Conservation (phyloP, 2,888 invertebrate species). For the Phyto melanocephala region DNA sequence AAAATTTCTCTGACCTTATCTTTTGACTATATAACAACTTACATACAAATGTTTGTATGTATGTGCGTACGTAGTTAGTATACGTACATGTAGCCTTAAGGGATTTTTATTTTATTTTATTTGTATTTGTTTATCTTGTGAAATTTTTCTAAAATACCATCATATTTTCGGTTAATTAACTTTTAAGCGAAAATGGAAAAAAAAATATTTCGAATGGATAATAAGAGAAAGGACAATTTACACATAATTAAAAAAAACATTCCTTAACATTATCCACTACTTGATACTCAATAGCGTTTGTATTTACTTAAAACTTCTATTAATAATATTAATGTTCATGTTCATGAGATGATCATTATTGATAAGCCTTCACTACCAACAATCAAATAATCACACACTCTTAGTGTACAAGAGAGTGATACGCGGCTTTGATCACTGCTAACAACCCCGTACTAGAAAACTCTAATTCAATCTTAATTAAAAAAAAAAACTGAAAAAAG, state of each 20-base stretch:
- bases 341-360: constrained; percentile 49
- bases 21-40: constrained; percentile 48
- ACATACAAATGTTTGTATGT: not conserved
- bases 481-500: constrained; percentile 42
- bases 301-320: constrained; percentile 20
- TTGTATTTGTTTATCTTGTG: not conserved
- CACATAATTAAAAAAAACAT: constrained; percentile 72
- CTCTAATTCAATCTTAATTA: constrained; percentile 33
- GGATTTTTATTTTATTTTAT: constrained; percentile 30
- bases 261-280: constrained; percentile 67
- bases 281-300: constrained; percentile 3
- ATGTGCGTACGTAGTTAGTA: no score
- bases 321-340: constrained; percentile 28
- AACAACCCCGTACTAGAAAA: constrained; percentile 18
- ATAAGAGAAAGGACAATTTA: constrained; percentile 56
- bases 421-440: constrained; percentile 22
- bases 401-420: constrained; percentile 7
- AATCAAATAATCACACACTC: constrained; percentile 29
- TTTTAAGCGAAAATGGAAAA: constrained; percentile 43
- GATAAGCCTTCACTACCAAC: constrained; percentile 44
- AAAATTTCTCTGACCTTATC: constrained; percentile 55
- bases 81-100: not conserved
- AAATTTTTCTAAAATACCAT: constrained; percentile 67
- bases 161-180: constrained; percentile 70
- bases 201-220: not conserved